A percentile compares a stretch with the other conserved stretches of the same genome.
Conservation (phyloP, 1,140 invertebrate genomes). For the Bombus pyrosoma region DNA sequence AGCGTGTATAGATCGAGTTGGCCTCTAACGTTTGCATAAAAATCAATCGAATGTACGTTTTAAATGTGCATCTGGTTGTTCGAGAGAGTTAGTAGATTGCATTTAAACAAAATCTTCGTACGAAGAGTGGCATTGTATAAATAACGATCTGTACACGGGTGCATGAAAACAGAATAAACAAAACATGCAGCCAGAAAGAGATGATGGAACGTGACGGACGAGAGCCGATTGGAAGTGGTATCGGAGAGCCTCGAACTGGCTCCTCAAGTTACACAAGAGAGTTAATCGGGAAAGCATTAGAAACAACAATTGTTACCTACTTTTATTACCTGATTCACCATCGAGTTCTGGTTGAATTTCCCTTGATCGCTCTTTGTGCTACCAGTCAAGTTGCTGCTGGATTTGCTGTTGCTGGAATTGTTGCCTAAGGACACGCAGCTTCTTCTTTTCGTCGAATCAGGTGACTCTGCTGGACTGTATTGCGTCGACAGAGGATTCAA, state of each 20-base stretch:
- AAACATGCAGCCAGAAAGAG: slow-evolving; percentile 37
- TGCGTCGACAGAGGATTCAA: slow-evolving; percentile 83
- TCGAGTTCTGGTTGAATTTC: slow-evolving; percentile 81
- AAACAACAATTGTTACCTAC: slow-evolving; percentile 53
- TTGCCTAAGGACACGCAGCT: slow-evolving; percentile 89
- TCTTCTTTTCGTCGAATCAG: slow-evolving; percentile 86
- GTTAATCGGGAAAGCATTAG: slow-evolving; percentile 47
- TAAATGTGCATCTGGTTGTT: not conserved
- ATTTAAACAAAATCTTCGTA: not conserved
- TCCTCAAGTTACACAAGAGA: slow-evolving; percentile 26
- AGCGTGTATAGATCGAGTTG: slow-evolving; percentile 40
- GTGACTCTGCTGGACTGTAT: slow-evolving; percentile 84
- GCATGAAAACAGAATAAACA: slow-evolving; percentile 42
- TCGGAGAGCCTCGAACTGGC: slow-evolving; percentile 40
- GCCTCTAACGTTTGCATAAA: not conserved
- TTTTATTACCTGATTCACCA: slow-evolving; percentile 80
- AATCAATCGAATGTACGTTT: not conserved
- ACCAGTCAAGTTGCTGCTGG: slow-evolving; percentile 87
- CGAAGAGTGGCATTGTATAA: not conserved
- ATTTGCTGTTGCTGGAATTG: slow-evolving; percentile 88
- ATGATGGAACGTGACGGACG: slow-evolving; percentile 31
- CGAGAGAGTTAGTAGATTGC: not conserved
- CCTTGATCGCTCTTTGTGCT: slow-evolving; percentile 86
- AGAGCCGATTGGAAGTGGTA: slow-evolving; percentile 54
- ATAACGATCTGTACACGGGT: slow-evolving; percentile 47